These are phyloP conservation scores for Diarsia rubi DNA, from an alignment of 2,888 invertebrate species.

Conservation along the genomic window DNA sequence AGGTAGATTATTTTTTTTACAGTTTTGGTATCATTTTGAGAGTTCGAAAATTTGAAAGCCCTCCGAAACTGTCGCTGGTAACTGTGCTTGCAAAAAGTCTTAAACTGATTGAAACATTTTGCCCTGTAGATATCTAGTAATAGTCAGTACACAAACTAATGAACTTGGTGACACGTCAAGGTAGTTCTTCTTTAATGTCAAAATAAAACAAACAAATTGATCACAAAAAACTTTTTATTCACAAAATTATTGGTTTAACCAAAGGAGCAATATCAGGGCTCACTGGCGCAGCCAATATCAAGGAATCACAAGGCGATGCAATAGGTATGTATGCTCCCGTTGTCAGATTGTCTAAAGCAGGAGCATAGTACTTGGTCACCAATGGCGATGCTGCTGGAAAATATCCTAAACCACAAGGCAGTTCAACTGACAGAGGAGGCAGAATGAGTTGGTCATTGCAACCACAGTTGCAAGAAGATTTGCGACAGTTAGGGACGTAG, in stretches of 20 bases:
- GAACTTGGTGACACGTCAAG: neutral
- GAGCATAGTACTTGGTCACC: conserved; percentile 68
- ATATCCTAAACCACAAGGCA: conserved; percentile 75
- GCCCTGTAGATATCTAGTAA: neutral
- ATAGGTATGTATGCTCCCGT: conserved; percentile 69
- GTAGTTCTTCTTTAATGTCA: too few relatives aligned
- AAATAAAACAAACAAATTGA: conserved; percentile 27
- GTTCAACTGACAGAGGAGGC: conserved; percentile 72
- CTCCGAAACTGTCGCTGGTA: too few relatives aligned
- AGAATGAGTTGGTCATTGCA: conserved; percentile 69
- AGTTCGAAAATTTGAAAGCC: too few relatives aligned
- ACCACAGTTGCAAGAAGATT: conserved; percentile 31
- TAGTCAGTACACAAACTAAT: neutral
- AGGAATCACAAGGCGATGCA: conserved; percentile 63
- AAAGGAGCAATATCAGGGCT: conserved; percentile 69
- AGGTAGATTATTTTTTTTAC: too few relatives aligned
- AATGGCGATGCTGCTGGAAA: conserved; percentile 71
- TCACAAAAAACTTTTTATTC: conserved; percentile 17
- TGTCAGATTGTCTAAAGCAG: conserved; percentile 54
- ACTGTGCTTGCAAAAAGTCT: too few relatives aligned
- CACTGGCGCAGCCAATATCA: conserved; percentile 72
- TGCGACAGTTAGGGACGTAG: neutral
- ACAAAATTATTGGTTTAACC: conserved; percentile 74
- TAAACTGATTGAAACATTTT: too few relatives aligned
- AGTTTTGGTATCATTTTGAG: too few relatives aligned